Base-by-base conservation (phyloP, 2,797 vertebrate species). In the Cirrhinus molitorella region DNA sequence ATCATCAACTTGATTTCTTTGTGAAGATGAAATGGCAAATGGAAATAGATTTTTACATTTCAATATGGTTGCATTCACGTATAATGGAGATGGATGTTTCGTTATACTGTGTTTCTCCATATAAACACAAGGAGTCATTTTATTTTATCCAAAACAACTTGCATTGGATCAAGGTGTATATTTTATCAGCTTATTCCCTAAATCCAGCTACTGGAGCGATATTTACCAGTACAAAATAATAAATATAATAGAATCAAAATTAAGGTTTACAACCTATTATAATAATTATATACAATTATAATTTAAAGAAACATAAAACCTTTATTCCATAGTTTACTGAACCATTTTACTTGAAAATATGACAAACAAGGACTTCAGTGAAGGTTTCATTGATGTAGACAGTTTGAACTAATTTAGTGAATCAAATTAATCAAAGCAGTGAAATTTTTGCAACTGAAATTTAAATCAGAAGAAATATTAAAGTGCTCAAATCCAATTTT, bases 1-100 rank as follows among this genome's bases (percentile, higher is more conserved):
- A 45, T 84, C 70, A 80, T 49, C 47, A 66, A 70, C 49, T 25
- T 70, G 34, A 68, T 66, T 49, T 66, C 21, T 65, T 81, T 78
- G 66, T 45, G 21, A 61, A 45, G 49, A 76, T 79, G 31, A 34
- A 19, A 68, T 71, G 0, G 31, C 45, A 57, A 28, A 25, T 28
- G n/a, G 4, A 67, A 7, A 55, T 28, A 51, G 8, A 57, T 57
- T 80, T 53, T 40, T 23, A n/a, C 5, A 51, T 34, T 19, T 55
- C 12, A 16, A 9, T 74, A 57, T 40, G 72, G n/a, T 16, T 74
- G 12, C 37, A 21, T 55, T 12, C 49, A 16, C 9, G 31, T 74
- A 14, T 14, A 34, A 34, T 74, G 13, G 23, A 74, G 19, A 8
- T 53, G 1, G 13, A 23, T 10, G 21, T 17, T 53, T 37, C 34